Evolutionary conservation across 2,888 invertebrate species (phyloP), one percentile per base, ranked within the genome.

Genomic region (Lathronympha strigana): DNA sequence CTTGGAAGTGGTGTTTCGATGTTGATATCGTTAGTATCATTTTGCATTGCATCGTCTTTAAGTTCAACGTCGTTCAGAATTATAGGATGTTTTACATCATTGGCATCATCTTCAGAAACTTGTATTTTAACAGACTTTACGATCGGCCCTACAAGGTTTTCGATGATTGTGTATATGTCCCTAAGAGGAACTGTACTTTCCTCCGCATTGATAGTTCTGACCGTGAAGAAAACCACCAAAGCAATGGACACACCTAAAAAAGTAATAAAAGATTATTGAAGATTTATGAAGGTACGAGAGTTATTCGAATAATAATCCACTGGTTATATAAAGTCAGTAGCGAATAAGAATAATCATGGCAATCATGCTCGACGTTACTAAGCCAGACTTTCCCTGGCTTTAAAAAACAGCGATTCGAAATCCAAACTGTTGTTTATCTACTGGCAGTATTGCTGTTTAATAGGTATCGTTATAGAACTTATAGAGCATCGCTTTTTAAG

Each of bases 131-230:
- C 38, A 8, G 68, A 51, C 25, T 72, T 68, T 45, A 82, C 53
- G 60, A 75, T 76, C 1, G 85, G 81, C 40, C 72, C 72, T 1
- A 84, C 51, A n/a, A 79, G 73, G 0, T 70, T 61, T 38, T 78
- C 68, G 1, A 87, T 63, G 28, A 85, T 70, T 13, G 68, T 63
- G 23, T 77, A 64, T 49, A 83, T 5, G n/a, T 9, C 15, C 4
- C n/a, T 8, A 9, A 45, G 31, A 31, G 19, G 8, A 13, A 31
- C 28, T 4, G 19, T 1, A 15, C 6, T 49, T 28, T 45, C 25
- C 1, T 53, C 25, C 17, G 51, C 64, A 28, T 28, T 51, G n/a
- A 6, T 15, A 40, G 15, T 38, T 2, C 25, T 53, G 51, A 9
- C n/a, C 4, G 13, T n/a, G 11, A 60, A 3, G 0, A 60, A 17